Percentiles rank a stretch among this genome's conserved stretches.
Conservation (phyloP, 2,797 vertebrate genomes). For the Ptychadena robeensis region DNA sequence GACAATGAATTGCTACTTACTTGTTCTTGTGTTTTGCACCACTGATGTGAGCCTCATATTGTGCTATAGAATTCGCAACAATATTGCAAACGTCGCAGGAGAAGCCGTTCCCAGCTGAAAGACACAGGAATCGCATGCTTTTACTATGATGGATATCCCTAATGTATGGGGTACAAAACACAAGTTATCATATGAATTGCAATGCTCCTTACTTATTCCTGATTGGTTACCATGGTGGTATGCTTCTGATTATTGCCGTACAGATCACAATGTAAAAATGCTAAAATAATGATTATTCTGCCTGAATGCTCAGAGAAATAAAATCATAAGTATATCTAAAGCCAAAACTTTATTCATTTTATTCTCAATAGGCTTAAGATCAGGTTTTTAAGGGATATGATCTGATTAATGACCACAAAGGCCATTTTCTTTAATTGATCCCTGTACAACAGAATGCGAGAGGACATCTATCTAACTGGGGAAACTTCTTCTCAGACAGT, state of each 20-base stretch:
- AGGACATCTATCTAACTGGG: too few species aligned
- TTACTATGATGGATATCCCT: constrained; percentile 22
- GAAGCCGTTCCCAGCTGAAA: constrained; percentile 90
- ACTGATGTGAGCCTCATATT: constrained; percentile 96
- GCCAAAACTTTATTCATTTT: neutral
- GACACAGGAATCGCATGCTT: constrained; percentile 52
- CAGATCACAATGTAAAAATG: neutral
- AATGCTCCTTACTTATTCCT: neutral
- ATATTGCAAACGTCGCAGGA: constrained; percentile 91
- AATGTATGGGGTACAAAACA: too few species aligned
- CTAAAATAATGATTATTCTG: neutral
- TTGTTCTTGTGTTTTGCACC: constrained; percentile 98
- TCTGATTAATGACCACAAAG: too few species aligned
- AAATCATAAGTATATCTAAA: neutral
- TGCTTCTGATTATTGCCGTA: neutral
- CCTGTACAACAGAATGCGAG: too few species aligned
- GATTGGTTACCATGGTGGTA: neutral
- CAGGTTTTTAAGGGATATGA: too few species aligned
- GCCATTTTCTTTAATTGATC: too few species aligned
- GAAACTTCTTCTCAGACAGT: too few species aligned
- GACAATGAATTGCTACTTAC: constrained; percentile 76
- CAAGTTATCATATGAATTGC: neutral
- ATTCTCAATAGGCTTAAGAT: too few species aligned
- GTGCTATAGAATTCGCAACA: constrained; percentile 96
- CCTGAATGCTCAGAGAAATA: neutral